Evolutionary conservation across 2,888 invertebrate genomes (phyloP).

Genomic region (Balanococcus diminutus): DNA sequence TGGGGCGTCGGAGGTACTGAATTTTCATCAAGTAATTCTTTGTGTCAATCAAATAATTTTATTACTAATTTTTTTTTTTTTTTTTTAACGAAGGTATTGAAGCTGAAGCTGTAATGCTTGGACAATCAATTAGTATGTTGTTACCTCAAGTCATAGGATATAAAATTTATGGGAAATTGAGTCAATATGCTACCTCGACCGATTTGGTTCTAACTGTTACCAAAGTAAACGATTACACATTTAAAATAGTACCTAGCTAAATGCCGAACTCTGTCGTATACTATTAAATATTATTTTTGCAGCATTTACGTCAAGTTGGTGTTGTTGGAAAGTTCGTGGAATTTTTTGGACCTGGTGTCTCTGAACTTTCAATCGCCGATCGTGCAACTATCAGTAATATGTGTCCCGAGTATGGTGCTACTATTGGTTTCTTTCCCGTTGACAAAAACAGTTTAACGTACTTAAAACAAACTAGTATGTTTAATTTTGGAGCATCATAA

Average conservation of each 20-base stretch:
- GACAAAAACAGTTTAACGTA: slow-evolving; percentile 82
- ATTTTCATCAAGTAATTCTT: not conserved
- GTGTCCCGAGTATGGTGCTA: slow-evolving; percentile 98
- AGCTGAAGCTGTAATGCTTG: slow-evolving; percentile 98
- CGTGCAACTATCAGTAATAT: slow-evolving; percentile 97
- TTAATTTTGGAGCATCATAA: not conserved
- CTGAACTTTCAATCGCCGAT: slow-evolving; percentile 91
- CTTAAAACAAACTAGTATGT: slow-evolving; percentile 79
- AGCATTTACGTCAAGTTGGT: slow-evolving; percentile 88
- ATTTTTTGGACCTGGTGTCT: slow-evolving; percentile 94
- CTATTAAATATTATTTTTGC: slow-evolving; percentile 58
- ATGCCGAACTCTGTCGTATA: not conserved
- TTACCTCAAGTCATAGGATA: slow-evolving; percentile 96
- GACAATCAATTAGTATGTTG: slow-evolving; percentile 96
- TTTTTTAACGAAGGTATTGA: slow-evolving; percentile 77
- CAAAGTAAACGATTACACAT: slow-evolving; percentile 73
- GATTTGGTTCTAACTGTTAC: slow-evolving; percentile 97
- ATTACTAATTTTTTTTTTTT: too few relatives aligned
- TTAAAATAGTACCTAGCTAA: not conserved
- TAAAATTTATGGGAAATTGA: slow-evolving; percentile 79
- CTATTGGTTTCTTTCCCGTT: slow-evolving; percentile 93
- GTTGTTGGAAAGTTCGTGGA: slow-evolving; percentile 99
- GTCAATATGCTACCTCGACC: slow-evolving; percentile 88
- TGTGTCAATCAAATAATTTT: not conserved
- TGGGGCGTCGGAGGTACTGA: slow-evolving; percentile 87